phyloP scores from a whole-genome alignment of 2,797 vertebrate species.

The Natrix natrix region DNA sequence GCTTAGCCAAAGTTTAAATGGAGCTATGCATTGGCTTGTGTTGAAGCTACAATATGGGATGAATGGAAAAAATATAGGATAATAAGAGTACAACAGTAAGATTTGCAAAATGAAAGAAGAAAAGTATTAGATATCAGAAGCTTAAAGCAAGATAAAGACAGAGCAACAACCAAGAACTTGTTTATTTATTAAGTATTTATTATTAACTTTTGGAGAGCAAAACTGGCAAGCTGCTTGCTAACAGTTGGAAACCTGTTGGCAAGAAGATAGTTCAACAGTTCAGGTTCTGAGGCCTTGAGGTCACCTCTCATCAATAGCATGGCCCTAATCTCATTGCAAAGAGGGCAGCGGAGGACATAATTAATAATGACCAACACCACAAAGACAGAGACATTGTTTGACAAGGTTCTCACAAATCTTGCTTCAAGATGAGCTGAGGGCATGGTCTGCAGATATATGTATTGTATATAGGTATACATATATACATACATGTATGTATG shows the following conservation, averaged over 20 bases:
- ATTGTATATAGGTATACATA: too few relatives aligned
- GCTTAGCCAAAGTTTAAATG: background rate
- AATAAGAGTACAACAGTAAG: background rate
- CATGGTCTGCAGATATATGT: background rate
- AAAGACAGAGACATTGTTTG: background rate
- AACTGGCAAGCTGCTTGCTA: background rate
- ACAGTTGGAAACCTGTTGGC: background rate
- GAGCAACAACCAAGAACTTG: background rate
- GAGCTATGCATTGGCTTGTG: background rate
- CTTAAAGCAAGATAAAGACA: background rate
- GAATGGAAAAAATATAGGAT: background rate
- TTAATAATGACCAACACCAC: background rate
- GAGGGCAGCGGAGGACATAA: background rate
- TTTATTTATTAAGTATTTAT: background rate
- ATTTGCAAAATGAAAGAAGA: background rate
- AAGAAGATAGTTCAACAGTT: background rate
- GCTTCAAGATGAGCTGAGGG: background rate
- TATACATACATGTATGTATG: too few relatives aligned
- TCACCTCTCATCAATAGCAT: background rate
- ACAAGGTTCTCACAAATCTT: background rate
- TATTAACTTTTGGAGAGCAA: background rate
- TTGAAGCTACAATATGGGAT: background rate
- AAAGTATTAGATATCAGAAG: background rate
- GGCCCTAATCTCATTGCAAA: background rate
- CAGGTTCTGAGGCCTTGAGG: background rate